phyloP scores from a whole-genome alignment of 2,113 vertebrate species.

The Ictidomys tridecemlineatus region DNA sequence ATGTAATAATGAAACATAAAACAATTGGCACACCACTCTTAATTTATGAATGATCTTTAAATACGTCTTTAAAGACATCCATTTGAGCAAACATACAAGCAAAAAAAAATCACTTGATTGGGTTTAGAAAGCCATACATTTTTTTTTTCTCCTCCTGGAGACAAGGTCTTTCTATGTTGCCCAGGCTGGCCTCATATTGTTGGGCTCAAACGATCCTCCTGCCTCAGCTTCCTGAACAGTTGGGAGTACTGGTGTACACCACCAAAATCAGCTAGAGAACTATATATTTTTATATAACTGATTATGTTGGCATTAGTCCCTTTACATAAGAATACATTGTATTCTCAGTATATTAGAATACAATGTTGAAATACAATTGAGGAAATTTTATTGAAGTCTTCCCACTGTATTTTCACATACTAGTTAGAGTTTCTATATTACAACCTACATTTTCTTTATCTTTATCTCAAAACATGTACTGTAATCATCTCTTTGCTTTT shows the following conservation, averaged over 20 bases:
- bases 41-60: background rate
- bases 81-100: background rate
- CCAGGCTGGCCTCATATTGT: background rate
- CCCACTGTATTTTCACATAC: background rate
- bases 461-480: constrained; percentile 22
- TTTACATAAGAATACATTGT: background rate
- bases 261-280: background rate
- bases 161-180: background rate
- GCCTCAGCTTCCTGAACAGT: background rate
- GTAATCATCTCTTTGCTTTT: background rate
- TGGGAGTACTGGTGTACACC: background rate
- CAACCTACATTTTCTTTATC: background rate
- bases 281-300: background rate
- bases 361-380: background rate
- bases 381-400: constrained; percentile 9
- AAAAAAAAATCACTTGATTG: background rate
- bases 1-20: background rate
- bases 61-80: background rate
- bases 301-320: background rate
- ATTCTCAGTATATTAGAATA: background rate
- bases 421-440: background rate
- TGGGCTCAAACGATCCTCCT: background rate
- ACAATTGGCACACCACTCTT: background rate
- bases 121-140: constrained; percentile 1
- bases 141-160: background rate